Evolutionary conservation across 2,888 invertebrate species (phyloP).

Genomic region (Pinctada fucata): DNA sequence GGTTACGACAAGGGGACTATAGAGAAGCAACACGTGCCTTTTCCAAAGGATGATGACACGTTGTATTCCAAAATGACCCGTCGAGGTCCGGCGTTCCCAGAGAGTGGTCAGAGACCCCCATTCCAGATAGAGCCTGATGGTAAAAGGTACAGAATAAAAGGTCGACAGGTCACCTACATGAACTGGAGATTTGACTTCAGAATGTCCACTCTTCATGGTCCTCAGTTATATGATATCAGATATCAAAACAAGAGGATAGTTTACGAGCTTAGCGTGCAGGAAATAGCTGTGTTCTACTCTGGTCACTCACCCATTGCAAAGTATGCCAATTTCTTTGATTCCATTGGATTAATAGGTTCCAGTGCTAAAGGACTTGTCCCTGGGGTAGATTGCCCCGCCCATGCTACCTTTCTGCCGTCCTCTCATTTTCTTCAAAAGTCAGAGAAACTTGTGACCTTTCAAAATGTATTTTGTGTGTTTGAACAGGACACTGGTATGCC

Average conservation of each 20-base stretch:
- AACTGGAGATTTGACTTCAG: slow-evolving; percentile 68
- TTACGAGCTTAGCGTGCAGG: slow-evolving; percentile 69
- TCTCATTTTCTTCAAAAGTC: slow-evolving; percentile 36
- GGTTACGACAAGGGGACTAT: slow-evolving; percentile 44
- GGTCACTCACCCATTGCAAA: slow-evolving; percentile 51
- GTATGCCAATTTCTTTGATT: slow-evolving; percentile 60
- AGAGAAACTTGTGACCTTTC: slow-evolving; percentile 30
- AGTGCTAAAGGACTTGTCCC: slow-evolving; percentile 54
- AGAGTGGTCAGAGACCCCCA: slow-evolving; percentile 52
- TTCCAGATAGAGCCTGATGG: slow-evolving; percentile 64
- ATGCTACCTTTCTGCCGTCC: slow-evolving; percentile 56
- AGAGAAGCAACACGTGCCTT: slow-evolving; percentile 25
- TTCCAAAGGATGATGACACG: slow-evolving; percentile 24
- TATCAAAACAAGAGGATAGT: slow-evolving; percentile 65
- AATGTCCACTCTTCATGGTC: slow-evolving; percentile 61
- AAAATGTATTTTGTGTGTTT: slow-evolving; percentile 67
- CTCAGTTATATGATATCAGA: slow-evolving; percentile 60
- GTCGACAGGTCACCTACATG: slow-evolving; percentile 61
- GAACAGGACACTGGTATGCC: slow-evolving; percentile 67
- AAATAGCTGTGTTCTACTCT: slow-evolving; percentile 65
- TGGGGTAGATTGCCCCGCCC: slow-evolving; percentile 65
- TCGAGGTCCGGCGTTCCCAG: slow-evolving; percentile 45
- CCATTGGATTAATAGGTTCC: slow-evolving; percentile 55
- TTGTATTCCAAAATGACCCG: slow-evolving; percentile 41
- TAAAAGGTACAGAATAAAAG: slow-evolving; percentile 64